These are phyloP conservation scores for Apotomis capreana DNA, from an alignment of 2,888 invertebrate genomes.

Conservation along the genomic window DNA sequence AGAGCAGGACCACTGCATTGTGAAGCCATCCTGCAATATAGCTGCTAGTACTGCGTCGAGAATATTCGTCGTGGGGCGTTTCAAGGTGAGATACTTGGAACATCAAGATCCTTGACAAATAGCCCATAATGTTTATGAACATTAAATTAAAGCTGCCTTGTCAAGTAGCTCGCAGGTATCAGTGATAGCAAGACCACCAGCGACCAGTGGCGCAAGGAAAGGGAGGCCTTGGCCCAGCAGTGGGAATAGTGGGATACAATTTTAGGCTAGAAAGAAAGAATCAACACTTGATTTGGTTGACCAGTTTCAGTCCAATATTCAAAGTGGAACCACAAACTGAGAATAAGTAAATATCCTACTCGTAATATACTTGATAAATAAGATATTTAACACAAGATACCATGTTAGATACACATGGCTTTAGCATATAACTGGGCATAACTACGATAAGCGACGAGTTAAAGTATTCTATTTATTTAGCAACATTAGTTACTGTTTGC, in stretches of 20 bases:
- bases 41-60: conserved; percentile 83
- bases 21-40: not conserved
- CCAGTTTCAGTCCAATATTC: not conserved
- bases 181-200: no score
- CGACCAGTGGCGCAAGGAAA: no score
- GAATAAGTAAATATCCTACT: not conserved
- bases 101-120: no score
- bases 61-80: conserved; percentile 92
- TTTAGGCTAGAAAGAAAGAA: not conserved
- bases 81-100: conserved; percentile 82
- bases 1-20: not conserved
- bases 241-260: no score
- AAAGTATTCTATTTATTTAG: not conserved
- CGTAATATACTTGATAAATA: conserved; percentile 2
- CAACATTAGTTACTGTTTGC: not conserved
- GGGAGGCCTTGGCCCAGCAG: no score
- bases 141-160: no score
- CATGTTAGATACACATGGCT: not conserved
- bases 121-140: no score
- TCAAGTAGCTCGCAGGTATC: no score
- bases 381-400: conserved; percentile 1
- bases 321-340: conserved; percentile 11
- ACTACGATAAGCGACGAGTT: not conserved
- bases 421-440: not conserved
- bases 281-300: not conserved